Evolutionary conservation across 1,140 invertebrate genomes (phyloP), one percentile per base, ranked within the genome.

Genomic region (Acromyrmex charruanus): DNA sequence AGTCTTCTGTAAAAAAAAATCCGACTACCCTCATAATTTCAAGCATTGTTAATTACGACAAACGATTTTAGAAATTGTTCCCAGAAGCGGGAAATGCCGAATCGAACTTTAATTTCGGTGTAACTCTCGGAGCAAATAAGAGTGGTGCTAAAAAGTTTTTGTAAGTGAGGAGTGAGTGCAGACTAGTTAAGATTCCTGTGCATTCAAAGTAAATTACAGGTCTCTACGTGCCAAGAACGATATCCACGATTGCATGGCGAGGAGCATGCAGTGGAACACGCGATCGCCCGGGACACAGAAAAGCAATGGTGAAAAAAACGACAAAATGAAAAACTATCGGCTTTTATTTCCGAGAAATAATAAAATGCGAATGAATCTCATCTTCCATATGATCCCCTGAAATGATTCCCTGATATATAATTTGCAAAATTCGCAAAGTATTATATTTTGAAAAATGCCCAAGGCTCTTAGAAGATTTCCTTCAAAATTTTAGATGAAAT

Each of bases 61-160:
- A 75, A 82, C 44, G 61, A 35, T 74, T 61, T 74, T 28, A 44
- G 59, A 58, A 63, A 84, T 49, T 75, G 25, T 35, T 35, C 5
- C n/a, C 18, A 49, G 69, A 61, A 74, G 80, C 80, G 68, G 80
- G 53, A 82, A 6, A 80, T 0, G 16, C 18, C 53, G 39, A 49
- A 25, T 31, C 35, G 68, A 39, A 51, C 39, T 84, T 84, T 61
- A 84, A 74, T 74, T 84, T 63, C 44, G 39, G n/a, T 14, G 25
- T 35, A 74, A 84, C 25, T 75, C 35, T 51, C 55, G 14, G 9
- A 16, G n/a, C 31, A 84, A 84, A 75, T 75, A 84, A 39, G 80
- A 84, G 44, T 44, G 6, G 4, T 49, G 31, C 21, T 39, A 39
- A 74, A 59, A 82, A 84, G 80, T 84, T 84, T 75, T 25, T 18